Evolutionary conservation across 2,113 vertebrate species (phyloP).

Genomic region (Coreoperca whiteheadi): DNA sequence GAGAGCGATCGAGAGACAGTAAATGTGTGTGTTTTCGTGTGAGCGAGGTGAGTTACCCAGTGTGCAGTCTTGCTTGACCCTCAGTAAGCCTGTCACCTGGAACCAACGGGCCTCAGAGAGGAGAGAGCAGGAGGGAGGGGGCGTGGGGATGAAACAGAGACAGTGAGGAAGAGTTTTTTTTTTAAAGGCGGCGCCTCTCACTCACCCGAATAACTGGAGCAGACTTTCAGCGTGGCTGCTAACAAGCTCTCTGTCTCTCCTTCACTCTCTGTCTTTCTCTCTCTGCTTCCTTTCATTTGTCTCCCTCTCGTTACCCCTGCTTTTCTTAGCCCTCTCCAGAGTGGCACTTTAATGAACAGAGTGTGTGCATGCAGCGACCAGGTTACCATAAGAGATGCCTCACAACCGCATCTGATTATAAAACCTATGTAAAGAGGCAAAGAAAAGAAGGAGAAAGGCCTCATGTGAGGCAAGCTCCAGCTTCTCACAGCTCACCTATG

Average conservation of each 20-base stretch:
- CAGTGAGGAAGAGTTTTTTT: slow-evolving; percentile 52
- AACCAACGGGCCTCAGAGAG: slow-evolving; percentile 77
- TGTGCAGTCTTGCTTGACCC: slow-evolving; percentile 82
- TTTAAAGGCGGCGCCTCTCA: slow-evolving; percentile 62
- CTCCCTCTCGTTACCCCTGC: slow-evolving; percentile 59
- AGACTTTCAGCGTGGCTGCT: slow-evolving; percentile 79
- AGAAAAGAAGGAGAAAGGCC: slow-evolving; percentile 49
- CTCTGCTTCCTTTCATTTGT: slow-evolving; percentile 65
- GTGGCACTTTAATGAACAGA: slow-evolving; percentile 77
- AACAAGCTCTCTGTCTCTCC: slow-evolving; percentile 75
- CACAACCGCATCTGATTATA: slow-evolving; percentile 78
- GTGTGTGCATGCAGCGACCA: slow-evolving; percentile 64
- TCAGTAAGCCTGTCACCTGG: slow-evolving; percentile 82
- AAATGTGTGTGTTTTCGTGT: slow-evolving; percentile 68
- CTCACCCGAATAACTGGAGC: slow-evolving; percentile 78
- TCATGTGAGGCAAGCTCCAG: slow-evolving; percentile 63
- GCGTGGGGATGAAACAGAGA: slow-evolving; percentile 63
- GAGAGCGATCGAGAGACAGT: slow-evolving; percentile 43
- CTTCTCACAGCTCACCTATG: slow-evolving; percentile 61
- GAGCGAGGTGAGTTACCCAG: slow-evolving; percentile 77
- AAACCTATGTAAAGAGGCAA: slow-evolving; percentile 66
- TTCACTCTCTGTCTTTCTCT: slow-evolving; percentile 53
- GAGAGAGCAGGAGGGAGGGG: slow-evolving; percentile 44
- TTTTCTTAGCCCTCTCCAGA: slow-evolving; percentile 64
- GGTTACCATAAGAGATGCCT: slow-evolving; percentile 78